phyloP scores from a whole-genome alignment of 1,140 invertebrate species.

The Ditylenchus dipsaci region DNA sequence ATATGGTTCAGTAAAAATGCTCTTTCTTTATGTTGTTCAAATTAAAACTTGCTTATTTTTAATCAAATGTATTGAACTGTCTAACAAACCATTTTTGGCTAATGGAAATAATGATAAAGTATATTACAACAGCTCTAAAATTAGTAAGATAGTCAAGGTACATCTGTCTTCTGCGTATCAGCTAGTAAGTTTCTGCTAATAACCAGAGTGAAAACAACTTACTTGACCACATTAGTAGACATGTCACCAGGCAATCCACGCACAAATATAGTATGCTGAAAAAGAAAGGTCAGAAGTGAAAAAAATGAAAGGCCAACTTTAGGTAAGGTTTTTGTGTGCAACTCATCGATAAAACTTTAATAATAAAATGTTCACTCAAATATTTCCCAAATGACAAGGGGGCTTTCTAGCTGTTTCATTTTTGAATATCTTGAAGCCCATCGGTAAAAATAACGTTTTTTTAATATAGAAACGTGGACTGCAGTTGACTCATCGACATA shows the following conservation, averaged over 20 bases:
- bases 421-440: no score
- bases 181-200: slow-evolving; percentile 10
- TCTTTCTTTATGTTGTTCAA: not conserved
- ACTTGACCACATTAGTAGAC: slow-evolving; percentile 35
- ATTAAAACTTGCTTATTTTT: not conserved
- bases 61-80: not conserved
- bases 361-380: no score
- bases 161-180: slow-evolving; percentile 14
- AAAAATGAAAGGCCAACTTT: no score
- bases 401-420: no score
- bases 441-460: no score
- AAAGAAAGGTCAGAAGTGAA: not conserved
- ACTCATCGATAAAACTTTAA: no score
- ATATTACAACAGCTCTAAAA: slow-evolving; percentile 15
- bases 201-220: not conserved
- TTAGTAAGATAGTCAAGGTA: not conserved
- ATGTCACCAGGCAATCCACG: slow-evolving; percentile 27
- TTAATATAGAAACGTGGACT: no score
- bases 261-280: slow-evolving; percentile 38
- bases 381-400: no score
- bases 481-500: no score
- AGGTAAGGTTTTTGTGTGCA: no score
- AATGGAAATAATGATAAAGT: not conserved
- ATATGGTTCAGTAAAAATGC: not conserved
- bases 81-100: not conserved